A percentile compares a stretch with the other conserved stretches of the same genome.
phyloP scores from a whole-genome alignment of 2,797 vertebrate genomes.

The Lutjanus campechanus region DNA sequence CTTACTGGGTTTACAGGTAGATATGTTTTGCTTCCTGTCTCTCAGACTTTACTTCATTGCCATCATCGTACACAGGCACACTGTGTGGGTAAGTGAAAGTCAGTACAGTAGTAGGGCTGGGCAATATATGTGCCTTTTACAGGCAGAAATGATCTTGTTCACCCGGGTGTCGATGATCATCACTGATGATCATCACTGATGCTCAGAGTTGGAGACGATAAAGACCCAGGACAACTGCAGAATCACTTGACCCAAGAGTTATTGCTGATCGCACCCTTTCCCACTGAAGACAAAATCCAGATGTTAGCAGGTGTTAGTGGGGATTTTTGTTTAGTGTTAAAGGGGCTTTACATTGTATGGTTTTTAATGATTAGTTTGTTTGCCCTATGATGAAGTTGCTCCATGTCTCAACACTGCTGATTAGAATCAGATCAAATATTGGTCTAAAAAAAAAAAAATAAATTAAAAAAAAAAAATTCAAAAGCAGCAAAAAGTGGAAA shows the following conservation, averaged over 20 bases:
- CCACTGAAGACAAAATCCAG: too few species aligned
- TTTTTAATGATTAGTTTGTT: not conserved
- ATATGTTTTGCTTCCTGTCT: constrained; percentile 46
- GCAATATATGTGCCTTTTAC: too few species aligned
- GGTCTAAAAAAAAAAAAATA: not conserved
- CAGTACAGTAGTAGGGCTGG: too few species aligned
- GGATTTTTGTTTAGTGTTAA: not conserved
- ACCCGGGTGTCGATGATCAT: too few species aligned
- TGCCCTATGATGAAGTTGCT: not conserved
- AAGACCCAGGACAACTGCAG: too few species aligned
- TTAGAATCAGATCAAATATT: not conserved
- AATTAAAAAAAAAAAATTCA: not conserved
- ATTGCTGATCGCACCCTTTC: too few species aligned
- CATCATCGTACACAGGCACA: not conserved
- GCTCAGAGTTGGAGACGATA: too few species aligned
- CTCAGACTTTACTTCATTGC: constrained; percentile 25
- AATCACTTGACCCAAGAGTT: too few species aligned
- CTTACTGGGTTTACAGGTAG: constrained; percentile 55
- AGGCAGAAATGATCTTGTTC: too few species aligned
- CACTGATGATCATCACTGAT: too few species aligned
- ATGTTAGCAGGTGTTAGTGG: too few species aligned
- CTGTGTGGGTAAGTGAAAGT: not conserved
- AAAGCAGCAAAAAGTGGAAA: not conserved
- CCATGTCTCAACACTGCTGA: not conserved
- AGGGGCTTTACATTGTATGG: not conserved